A percentile compares a stretch with the other conserved stretches of the same genome.
Conservation (phyloP, 2,113 vertebrate genomes). For the Crocuta crocuta region DNA sequence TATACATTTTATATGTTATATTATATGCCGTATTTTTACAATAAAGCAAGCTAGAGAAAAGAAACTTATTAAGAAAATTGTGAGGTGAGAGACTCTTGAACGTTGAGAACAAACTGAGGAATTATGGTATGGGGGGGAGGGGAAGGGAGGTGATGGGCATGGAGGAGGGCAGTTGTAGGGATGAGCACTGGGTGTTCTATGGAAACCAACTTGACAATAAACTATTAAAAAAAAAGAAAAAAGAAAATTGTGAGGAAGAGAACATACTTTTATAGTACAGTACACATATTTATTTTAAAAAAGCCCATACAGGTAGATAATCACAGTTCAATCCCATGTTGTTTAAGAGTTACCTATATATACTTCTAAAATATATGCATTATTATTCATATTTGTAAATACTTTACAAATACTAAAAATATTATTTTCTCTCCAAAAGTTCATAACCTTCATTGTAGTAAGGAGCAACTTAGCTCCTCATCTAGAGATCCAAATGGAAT, state of each 20-base stretch:
- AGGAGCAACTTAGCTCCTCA: neutral
- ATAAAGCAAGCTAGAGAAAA: neutral
- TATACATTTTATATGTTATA: neutral
- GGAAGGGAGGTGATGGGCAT: no score
- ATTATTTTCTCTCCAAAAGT: slow-evolving; percentile 3
- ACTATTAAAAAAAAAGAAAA: no score
- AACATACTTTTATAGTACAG: neutral
- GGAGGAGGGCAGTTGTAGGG: no score
- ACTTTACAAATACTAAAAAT: neutral
- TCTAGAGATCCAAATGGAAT: slow-evolving; percentile 19
- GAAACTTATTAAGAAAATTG: neutral
- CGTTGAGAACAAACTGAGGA: no score
- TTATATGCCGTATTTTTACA: neutral
- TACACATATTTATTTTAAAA: neutral
- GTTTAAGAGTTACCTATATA: neutral
- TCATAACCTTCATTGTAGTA: neutral
- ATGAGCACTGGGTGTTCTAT: no score
- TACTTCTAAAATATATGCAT: neutral
- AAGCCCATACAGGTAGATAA: neutral
- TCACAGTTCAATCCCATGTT: neutral
- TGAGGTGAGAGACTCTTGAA: no score
- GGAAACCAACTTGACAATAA: no score
- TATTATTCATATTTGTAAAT: slow-evolving; percentile 20
- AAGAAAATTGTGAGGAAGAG: neutral
- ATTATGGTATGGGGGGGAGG: no score